A percentile compares a stretch with the other conserved stretches of the same genome.
These are phyloP conservation scores for Drosophila nikananu DNA, from an alignment of 1,140 invertebrate species.

Conservation along the genomic window DNA sequence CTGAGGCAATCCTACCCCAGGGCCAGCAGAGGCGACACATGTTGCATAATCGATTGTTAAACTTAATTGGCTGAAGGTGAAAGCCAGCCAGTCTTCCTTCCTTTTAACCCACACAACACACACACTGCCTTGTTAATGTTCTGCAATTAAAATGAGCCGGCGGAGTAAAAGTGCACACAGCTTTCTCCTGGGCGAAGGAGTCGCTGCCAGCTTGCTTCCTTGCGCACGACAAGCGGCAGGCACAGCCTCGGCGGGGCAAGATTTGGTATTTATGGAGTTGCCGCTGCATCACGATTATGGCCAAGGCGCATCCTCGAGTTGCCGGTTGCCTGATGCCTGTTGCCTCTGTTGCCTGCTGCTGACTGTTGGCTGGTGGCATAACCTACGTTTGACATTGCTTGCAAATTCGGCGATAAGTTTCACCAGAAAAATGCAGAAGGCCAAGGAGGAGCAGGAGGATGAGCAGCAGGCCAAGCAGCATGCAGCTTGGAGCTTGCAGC, in stretches of 20 bases:
- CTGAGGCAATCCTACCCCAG: slow-evolving; percentile 21
- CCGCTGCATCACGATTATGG: slow-evolving; percentile 64
- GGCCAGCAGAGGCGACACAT: slow-evolving; percentile 1
- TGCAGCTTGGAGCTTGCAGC: background rate
- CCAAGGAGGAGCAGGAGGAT: slow-evolving; percentile 2
- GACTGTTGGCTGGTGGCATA: slow-evolving; percentile 58
- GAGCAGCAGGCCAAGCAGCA: background rate
- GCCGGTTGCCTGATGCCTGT: slow-evolving; percentile 9
- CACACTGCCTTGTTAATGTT: slow-evolving; percentile 57
- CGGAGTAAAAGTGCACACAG: slow-evolving; percentile 63
- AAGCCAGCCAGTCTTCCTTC: slow-evolving; percentile 19
- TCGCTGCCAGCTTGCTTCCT: slow-evolving; percentile 30
- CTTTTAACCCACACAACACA: slow-evolving; percentile 23
- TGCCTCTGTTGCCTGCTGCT: slow-evolving; percentile 12
- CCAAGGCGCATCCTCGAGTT: slow-evolving; percentile 65
- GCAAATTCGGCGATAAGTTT: slow-evolving; percentile 67
- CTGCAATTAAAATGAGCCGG: slow-evolving; percentile 79
- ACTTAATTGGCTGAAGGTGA: slow-evolving; percentile 63
- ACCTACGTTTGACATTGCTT: slow-evolving; percentile 77
- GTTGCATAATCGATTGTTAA: slow-evolving; percentile 45
- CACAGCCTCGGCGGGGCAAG: slow-evolving; percentile 10
- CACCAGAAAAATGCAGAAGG: slow-evolving; percentile 71
- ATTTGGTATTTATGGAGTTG: slow-evolving; percentile 57
- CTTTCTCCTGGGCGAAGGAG: slow-evolving; percentile 52
- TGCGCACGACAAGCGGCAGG: slow-evolving; percentile 37